These are phyloP conservation scores for Montipora sp. DNA, from an alignment of 64 coral and sea anemone species.

Conservation along the genomic window DNA sequence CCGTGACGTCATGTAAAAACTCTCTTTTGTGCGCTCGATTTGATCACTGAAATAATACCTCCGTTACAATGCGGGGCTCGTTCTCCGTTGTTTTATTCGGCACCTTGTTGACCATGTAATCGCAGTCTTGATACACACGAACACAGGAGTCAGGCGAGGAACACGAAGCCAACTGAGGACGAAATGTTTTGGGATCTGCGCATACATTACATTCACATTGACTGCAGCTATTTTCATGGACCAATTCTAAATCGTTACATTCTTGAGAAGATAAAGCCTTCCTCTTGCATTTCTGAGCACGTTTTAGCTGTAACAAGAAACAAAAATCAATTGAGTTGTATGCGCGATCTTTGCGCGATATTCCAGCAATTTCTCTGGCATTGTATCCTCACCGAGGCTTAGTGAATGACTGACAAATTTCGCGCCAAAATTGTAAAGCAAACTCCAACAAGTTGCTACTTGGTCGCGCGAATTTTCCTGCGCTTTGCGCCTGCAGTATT, in stretches of 20 bases:
- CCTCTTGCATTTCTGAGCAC: slow-evolving; percentile 14
- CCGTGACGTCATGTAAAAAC: too few relatives aligned
- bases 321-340: not conserved
- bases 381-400: too few relatives aligned
- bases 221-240: not conserved
- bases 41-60: not conserved
- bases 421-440: too few relatives aligned
- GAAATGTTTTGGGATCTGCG: slow-evolving; percentile 7
- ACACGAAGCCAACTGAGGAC: slow-evolving; percentile 26
- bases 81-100: slow-evolving; percentile 32
- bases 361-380: too few relatives aligned
- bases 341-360: not conserved
- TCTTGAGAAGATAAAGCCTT: slow-evolving; percentile 13
- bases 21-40: not conserved
- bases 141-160: slow-evolving; percentile 25
- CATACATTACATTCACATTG: slow-evolving; percentile 25
- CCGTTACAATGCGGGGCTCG: slow-evolving; percentile 18
- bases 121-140: slow-evolving; percentile 14
- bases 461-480: too few relatives aligned
- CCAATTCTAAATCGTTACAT: slow-evolving; percentile 19
- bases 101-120: slow-evolving; percentile 29
- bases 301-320: slow-evolving; percentile 10
- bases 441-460: too few relatives aligned
- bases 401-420: too few relatives aligned
- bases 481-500: too few relatives aligned